Conservation (phyloP, 2,888 invertebrate species). For the Sepiola atlantica region DNA sequence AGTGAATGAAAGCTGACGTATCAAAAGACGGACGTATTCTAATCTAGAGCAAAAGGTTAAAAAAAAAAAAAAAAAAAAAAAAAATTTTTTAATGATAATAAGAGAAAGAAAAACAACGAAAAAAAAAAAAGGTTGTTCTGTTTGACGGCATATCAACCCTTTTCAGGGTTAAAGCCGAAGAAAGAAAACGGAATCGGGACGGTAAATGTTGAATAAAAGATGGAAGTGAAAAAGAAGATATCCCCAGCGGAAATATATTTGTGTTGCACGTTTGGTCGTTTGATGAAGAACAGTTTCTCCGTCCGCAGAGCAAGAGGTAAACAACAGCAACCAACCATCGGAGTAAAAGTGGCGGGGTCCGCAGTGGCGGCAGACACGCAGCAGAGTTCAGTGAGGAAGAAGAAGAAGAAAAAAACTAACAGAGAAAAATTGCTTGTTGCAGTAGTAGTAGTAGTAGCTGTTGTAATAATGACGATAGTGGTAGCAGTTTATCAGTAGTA, state of each 20-base stretch:
- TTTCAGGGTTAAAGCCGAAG: too few species aligned
- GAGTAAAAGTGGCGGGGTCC: not conserved
- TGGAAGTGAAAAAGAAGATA: not conserved
- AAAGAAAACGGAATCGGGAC: not conserved
- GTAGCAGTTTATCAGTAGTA: constrained; percentile 36
- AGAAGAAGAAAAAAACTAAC: not conserved
- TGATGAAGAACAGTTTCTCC: not conserved
- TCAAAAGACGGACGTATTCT: not conserved
- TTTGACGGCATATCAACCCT: too few species aligned
- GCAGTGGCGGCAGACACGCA: not conserved
- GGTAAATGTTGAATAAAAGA: not conserved
- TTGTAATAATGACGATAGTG: constrained; percentile 32
- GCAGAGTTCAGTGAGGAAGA: not conserved
- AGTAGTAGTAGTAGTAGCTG: not conserved
- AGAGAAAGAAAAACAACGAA: not conserved
- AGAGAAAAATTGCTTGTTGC: not conserved
- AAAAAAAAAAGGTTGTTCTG: not conserved
- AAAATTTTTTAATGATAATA: too few species aligned
- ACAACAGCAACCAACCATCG: not conserved
- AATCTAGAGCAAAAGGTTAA: not conserved
- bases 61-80: too few species aligned
- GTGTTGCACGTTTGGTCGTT: not conserved
- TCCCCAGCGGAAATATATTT: not conserved
- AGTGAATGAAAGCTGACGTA: not conserved
- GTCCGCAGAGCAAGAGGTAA: not conserved